Percentiles rank a stretch among this genome's conserved stretches.
phyloP scores from a whole-genome alignment of 2,113 vertebrate genomes.

The Acrocephalus kingi region DNA sequence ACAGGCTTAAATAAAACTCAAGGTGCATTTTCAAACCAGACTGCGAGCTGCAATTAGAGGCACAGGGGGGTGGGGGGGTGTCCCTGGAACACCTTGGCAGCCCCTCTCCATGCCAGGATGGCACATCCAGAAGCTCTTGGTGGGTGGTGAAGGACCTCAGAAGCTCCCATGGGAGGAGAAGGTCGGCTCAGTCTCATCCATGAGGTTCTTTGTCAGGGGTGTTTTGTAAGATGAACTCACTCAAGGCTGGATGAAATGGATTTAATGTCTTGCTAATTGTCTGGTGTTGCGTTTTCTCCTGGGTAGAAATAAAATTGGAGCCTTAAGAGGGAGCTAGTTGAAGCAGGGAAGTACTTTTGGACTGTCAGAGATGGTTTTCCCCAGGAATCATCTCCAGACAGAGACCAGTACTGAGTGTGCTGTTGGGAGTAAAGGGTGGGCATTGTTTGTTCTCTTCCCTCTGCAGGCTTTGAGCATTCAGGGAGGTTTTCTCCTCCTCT shows the following conservation, averaged over 20 bases:
- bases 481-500: background rate
- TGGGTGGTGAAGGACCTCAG: background rate
- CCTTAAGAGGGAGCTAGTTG: background rate
- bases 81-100: background rate
- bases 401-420: background rate
- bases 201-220: background rate
- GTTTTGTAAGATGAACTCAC: background rate
- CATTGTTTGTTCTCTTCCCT: background rate
- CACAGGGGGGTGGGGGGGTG: background rate
- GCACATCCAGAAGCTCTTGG: rapidly evolving
- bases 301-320: background rate
- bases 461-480: background rate
- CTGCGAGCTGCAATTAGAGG: background rate
- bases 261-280: background rate
- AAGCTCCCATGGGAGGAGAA: rapidly evolving
- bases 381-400: background rate
- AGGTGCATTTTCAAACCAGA: background rate
- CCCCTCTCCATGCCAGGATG: background rate
- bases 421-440: background rate
- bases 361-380: background rate
- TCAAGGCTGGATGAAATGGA: background rate
- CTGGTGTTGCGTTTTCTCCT: background rate
- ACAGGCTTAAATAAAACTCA: background rate
- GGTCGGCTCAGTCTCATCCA: rapidly evolving
- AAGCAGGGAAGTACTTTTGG: background rate